These are phyloP conservation scores for Pituophis catenifer DNA, from an alignment of 2,113 vertebrate species.

Conservation along the genomic window DNA sequence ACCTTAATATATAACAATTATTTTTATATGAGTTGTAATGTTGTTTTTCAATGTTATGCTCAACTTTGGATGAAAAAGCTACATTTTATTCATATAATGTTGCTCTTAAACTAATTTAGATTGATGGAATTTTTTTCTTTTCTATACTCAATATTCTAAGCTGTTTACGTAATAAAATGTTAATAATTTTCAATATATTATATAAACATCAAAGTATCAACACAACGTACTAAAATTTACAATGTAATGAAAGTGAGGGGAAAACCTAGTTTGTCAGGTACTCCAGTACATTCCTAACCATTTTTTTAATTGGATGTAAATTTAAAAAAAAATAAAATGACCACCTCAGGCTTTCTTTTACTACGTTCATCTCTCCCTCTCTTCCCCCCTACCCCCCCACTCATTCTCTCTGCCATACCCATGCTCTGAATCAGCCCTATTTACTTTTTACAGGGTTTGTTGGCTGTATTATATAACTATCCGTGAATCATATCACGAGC, in stretches of 20 bases:
- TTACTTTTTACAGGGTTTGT: neutral
- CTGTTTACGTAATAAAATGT: neutral
- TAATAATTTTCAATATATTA: neutral
- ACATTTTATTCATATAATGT: neutral
- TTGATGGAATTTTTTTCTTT: neutral
- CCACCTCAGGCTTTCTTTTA: neutral
- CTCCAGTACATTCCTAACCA: neutral
- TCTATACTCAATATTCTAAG: neutral
- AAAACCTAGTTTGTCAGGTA: neutral
- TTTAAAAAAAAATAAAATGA: neutral
- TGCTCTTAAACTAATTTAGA: neutral
- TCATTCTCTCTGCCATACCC: too few species aligned
- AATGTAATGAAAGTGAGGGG: neutral
- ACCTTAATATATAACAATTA: neutral
- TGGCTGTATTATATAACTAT: neutral
- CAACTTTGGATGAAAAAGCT: neutral
- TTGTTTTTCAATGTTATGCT: neutral
- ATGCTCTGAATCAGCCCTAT: neutral
- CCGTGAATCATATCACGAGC: neutral
- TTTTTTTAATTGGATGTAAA: neutral
- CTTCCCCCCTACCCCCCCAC: too few species aligned
- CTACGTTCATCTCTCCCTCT: too few species aligned
- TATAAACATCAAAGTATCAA: neutral
- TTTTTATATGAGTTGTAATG: neutral
- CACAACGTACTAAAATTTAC: neutral